Percentiles rank a stretch among this genome's conserved stretches.
Evolutionary conservation across 2,797 vertebrate genomes (phyloP).

Genomic region (Girardinus metallicus): DNA sequence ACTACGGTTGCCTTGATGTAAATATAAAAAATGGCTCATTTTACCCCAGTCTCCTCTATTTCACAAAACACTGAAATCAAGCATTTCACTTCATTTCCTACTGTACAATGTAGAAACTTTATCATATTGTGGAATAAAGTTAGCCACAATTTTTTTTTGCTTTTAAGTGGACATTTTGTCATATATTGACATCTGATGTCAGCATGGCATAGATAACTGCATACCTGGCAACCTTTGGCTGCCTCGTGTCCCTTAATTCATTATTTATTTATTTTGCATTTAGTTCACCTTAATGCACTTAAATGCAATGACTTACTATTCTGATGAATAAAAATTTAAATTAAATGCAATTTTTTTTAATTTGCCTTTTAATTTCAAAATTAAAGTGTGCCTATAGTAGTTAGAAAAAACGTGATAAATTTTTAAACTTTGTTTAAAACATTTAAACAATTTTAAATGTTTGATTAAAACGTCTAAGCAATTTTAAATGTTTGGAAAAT

Average conservation of each 20-base stretch:
- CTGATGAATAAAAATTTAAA: not conserved
- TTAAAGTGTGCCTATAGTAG: not conserved
- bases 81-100: too few species aligned
- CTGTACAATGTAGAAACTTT: too few species aligned
- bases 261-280: not conserved
- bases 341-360: not conserved
- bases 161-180: not conserved
- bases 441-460: too few species aligned
- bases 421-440: too few species aligned
- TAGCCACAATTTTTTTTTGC: not conserved
- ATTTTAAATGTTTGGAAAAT: too few species aligned
- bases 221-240: not conserved
- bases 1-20: too few species aligned
- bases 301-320: not conserved
- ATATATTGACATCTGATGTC: not conserved
- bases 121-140: not conserved
- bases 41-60: too few species aligned
- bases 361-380: not conserved
- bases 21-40: too few species aligned
- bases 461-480: too few species aligned
- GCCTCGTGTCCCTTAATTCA: not conserved
- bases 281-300: not conserved
- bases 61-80: too few species aligned
- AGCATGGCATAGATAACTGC: not conserved
- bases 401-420: not conserved